Conservation (phyloP, 2,888 invertebrate species). For the Theristus sp. region DNA sequence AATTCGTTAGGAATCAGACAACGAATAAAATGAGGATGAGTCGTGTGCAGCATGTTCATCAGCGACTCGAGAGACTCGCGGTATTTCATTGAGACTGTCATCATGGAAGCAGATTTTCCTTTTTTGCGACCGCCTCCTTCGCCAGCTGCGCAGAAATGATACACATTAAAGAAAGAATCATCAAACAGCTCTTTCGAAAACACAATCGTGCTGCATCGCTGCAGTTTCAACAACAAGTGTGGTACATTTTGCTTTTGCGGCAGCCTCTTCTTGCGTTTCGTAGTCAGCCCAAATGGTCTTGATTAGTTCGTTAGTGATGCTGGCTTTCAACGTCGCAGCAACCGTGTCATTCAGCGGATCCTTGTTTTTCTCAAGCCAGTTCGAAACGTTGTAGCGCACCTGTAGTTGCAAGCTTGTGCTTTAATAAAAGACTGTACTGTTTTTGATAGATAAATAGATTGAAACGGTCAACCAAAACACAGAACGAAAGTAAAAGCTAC, state of each 20-base stretch:
- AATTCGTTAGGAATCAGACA: constrained; percentile 90
- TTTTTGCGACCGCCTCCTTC: constrained; percentile 21
- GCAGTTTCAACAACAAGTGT: not conserved
- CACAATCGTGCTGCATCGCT: not conserved
- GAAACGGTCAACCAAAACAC: not conserved
- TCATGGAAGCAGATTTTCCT: constrained; percentile 36
- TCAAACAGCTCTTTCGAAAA: not conserved
- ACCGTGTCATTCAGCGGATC: constrained; percentile 99
- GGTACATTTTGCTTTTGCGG: constrained; percentile 15
- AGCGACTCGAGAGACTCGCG: constrained; percentile 69
- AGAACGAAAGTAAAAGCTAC: too few species aligned
- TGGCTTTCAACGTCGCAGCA: constrained; percentile 52
- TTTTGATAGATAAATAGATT: not conserved
- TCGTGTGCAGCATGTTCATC: constrained; percentile 86
- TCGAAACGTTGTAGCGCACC: constrained; percentile 91
- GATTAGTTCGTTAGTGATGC: constrained; percentile 20
- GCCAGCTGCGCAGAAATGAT: too few species aligned
- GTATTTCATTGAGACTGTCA: constrained; percentile 85
- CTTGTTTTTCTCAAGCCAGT: constrained; percentile 99
- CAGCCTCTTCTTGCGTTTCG: constrained; percentile 26
- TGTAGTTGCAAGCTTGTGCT: too few species aligned
- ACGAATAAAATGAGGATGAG: constrained; percentile 98
- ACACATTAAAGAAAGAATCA: not conserved
- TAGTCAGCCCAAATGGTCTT: constrained; percentile 24
- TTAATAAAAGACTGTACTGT: not conserved